Base-by-base conservation (phyloP, 2,113 vertebrate species). In the Lophotis ruficrista region DNA sequence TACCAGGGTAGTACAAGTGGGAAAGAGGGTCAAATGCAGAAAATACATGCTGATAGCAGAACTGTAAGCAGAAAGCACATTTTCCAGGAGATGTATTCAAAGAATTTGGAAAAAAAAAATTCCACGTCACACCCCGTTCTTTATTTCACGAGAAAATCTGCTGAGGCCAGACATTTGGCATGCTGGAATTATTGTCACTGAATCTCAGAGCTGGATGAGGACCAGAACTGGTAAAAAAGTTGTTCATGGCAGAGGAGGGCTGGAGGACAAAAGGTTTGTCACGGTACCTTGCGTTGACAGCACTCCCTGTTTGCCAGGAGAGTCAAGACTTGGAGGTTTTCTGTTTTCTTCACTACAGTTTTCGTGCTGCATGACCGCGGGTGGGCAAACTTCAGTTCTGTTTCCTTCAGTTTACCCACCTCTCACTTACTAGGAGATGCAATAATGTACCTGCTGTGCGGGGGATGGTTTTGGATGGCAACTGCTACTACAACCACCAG, bases 121-220 rank as follows among this genome's bases (percentile, higher is more conserved):
- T 60, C 57, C 27, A 4, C 5, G 1, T 89, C 38, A 73, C 88
- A 41, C 27, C 60, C 38, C 0, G 0, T 90, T 66, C 80, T 54
- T 84, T 82, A 87, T 69, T 91, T 95, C 45, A 69, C 8, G 5
- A 89, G 65, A 85, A 95, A 91, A 91, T 64, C 35, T 91, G 86
- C 70, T 76, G 69, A 72, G 91, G 62, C 65, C 83, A 89, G 77
- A 33, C 33, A 14, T 37, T 89, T 76, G 78, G 80, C 62, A 57
- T 14, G 65, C 41, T 94, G 13, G 5, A 58, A 76, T 94, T 94
- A 57, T 66, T 2, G 2, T 76, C 88, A 73, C 45, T 69, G 77
- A 37, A 61, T 88, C 31, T 82, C 41, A 56, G 87, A 89, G 83
- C 64, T 87, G 86, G 57, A 82, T 78, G 69, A 83, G 57, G 8